phyloP scores from a whole-genome alignment of 2,888 invertebrate species.

The Stenolophus ochropezus region DNA sequence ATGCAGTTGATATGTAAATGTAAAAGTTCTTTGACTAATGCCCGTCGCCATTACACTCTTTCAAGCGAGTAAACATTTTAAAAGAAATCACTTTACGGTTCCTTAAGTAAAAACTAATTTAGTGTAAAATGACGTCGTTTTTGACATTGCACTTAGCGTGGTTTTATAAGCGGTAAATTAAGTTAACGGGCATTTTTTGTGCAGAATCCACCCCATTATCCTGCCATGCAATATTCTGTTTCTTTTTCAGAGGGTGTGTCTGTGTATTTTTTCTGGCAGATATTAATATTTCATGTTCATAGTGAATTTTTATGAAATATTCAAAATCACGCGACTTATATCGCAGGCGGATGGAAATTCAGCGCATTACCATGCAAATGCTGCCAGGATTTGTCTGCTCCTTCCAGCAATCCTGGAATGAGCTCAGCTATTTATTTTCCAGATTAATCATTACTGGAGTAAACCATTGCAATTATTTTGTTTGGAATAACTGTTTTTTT shows the following conservation, averaged over 20 bases:
- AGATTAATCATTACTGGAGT: constrained; percentile 30
- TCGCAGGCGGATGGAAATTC: constrained; percentile 50
- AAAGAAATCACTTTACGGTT: constrained; percentile 39
- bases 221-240: constrained; percentile 41
- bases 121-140: constrained; percentile 51
- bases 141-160: constrained; percentile 51
- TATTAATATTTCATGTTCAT: constrained; percentile 59
- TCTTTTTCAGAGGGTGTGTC: neutral
- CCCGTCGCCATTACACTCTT: constrained; percentile 10
- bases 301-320: constrained; percentile 60
- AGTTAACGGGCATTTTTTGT: constrained; percentile 39
- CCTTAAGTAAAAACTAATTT: constrained; percentile 51
- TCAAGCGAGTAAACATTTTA: constrained; percentile 39
- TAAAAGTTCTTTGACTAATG: constrained; percentile 45
- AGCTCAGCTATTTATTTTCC: constrained; percentile 4
- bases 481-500: constrained; percentile 9
- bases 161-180: constrained; percentile 56
- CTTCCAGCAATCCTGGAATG: constrained; percentile 26
- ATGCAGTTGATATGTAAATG: constrained; percentile 46
- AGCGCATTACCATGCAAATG: constrained; percentile 53
- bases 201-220: constrained; percentile 38
- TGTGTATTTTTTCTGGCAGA: constrained; percentile 37
- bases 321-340: constrained; percentile 58
- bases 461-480: neutral
- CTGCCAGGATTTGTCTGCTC: constrained; percentile 36